Conservation (phyloP, 2,797 vertebrate species). For the Typhlichthys subterraneus region DNA sequence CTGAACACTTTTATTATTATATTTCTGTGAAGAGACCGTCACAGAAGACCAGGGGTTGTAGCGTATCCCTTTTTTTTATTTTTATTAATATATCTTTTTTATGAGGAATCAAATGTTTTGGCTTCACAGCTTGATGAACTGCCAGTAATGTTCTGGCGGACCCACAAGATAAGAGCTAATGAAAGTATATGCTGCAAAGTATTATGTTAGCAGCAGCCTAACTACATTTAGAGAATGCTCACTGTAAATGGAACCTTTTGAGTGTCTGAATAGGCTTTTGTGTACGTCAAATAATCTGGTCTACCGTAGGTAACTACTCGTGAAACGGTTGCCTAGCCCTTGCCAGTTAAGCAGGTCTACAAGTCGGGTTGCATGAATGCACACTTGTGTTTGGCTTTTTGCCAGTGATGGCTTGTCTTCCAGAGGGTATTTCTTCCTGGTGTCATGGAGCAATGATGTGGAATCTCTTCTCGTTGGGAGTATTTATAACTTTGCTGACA, state of each 20-base stretch:
- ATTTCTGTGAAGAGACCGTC: too few species aligned
- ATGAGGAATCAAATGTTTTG: neutral
- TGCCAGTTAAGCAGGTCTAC: conserved; percentile 55
- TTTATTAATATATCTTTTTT: neutral
- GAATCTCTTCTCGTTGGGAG: conserved; percentile 62
- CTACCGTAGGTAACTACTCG: conserved; percentile 56
- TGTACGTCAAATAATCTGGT: conserved; percentile 67
- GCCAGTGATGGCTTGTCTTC: conserved; percentile 65
- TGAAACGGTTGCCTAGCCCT: conserved; percentile 43
- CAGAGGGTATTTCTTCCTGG: conserved; percentile 40
- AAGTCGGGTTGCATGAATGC: conserved; percentile 62
- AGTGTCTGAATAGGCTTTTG: conserved; percentile 71
- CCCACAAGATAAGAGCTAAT: conserved; percentile 9
- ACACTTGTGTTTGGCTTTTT: conserved; percentile 62
- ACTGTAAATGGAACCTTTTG: conserved; percentile 67
- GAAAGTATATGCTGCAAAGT: conserved; percentile 21
- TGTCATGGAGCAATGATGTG: conserved; percentile 58
- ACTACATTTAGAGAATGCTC: conserved; percentile 51
- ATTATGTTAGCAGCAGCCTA: conserved; percentile 30
- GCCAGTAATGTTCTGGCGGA: conserved; percentile 3
- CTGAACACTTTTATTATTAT: too few species aligned
- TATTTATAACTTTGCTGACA: conserved; percentile 73
- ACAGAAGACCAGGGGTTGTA: neutral
- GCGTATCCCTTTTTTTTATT: too few species aligned
- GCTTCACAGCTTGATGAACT: conserved; percentile 23